Evolutionary conservation across 2,797 vertebrate genomes (phyloP).

Genomic region (Dendrocincla tyrannina): DNA sequence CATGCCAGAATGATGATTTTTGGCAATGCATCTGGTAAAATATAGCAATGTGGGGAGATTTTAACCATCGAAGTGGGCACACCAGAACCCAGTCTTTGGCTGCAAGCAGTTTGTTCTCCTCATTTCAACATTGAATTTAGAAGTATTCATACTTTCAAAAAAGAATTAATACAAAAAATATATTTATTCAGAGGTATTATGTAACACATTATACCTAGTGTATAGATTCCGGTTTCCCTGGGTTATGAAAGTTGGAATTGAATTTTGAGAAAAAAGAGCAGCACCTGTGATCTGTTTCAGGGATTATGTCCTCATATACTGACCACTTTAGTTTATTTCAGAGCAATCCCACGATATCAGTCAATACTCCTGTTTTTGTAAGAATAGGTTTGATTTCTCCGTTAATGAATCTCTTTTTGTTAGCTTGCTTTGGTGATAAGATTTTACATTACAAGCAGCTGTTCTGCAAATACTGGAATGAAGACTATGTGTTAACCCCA

Average conservation of each 20-base stretch:
- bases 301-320: background rate
- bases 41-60: background rate
- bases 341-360: background rate
- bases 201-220: background rate
- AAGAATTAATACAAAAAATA: background rate
- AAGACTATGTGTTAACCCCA: background rate
- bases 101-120: background rate
- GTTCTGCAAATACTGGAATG: background rate
- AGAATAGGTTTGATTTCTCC: slow-evolving; percentile 12
- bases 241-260: background rate
- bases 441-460: background rate
- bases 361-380: background rate
- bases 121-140: background rate
- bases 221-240: background rate
- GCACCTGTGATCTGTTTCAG: background rate
- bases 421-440: background rate
- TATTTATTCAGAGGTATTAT: background rate
- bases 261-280: background rate
- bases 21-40: background rate
- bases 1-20: background rate
- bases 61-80: background rate
- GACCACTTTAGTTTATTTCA: background rate
- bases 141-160: background rate
- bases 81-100: background rate
- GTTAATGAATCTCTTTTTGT: slow-evolving; percentile 5